A percentile compares a stretch with the other conserved stretches of the same genome.
Evolutionary conservation across 2,888 invertebrate genomes (phyloP).

Genomic region (Dioctria rufipes): DNA sequence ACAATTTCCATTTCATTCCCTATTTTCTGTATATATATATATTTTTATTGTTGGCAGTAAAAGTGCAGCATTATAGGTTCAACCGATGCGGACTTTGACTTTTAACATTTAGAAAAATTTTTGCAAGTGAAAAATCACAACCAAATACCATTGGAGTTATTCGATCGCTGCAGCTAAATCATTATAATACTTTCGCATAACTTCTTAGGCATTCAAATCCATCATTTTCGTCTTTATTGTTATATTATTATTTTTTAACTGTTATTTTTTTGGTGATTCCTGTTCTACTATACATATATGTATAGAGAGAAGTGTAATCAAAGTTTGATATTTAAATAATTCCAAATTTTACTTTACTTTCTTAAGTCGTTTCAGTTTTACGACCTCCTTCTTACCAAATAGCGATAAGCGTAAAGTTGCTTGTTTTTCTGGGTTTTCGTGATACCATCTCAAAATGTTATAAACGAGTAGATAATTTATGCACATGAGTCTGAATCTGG

Average conservation of each 20-base stretch:
- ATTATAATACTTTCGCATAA: not conserved
- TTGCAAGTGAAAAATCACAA: too few species aligned
- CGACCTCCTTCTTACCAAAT: not conserved
- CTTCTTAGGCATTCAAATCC: not conserved
- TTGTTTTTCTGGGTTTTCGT: not conserved
- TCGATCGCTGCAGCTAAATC: not conserved
- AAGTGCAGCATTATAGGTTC: not conserved
- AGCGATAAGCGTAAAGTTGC: not conserved
- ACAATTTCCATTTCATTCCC: not conserved
- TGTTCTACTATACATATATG: too few species aligned
- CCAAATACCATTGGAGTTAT: not conserved
- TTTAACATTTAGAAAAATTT: not conserved
- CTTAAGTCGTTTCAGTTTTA: not conserved
- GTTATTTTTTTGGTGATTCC: too few species aligned
- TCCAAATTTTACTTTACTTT: not conserved
- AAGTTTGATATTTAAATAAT: not conserved
- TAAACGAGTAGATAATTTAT: too few species aligned
- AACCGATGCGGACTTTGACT: not conserved
- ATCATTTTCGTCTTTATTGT: not conserved
- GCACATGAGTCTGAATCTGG: too few species aligned
- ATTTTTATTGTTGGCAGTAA: not conserved
- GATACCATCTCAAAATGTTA: not conserved
- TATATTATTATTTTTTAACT: not conserved
- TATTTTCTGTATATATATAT: too few species aligned
- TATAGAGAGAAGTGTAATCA: too few species aligned